Conservation (phyloP, 2,113 vertebrate genomes). For the Noctilio leporinus region DNA sequence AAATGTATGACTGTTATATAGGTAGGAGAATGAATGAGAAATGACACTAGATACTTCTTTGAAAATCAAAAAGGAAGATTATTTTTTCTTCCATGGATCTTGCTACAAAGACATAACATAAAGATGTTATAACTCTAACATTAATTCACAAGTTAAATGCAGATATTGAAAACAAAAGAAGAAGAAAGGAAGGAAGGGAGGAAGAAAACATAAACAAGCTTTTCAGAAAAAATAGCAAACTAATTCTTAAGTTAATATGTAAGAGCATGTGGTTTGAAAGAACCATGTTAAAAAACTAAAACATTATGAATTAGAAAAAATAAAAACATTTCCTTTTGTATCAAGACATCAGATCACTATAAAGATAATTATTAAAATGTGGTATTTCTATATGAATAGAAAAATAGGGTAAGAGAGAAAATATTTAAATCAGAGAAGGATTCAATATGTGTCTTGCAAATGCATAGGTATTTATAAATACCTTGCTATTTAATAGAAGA, state of each 20-base stretch:
- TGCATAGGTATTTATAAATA: background rate
- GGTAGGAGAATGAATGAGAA: background rate
- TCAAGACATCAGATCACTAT: background rate
- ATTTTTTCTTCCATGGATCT: background rate
- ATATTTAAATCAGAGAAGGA: background rate
- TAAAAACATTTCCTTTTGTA: background rate
- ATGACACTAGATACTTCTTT: background rate
- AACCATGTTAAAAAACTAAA: background rate
- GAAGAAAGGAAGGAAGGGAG: background rate
- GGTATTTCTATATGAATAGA: no score
- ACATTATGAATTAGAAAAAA: background rate
- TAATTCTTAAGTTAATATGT: background rate
- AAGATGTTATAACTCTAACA: background rate
- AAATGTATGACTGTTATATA: background rate
- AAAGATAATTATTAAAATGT: background rate
- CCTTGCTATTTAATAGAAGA: background rate
- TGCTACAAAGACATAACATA: background rate
- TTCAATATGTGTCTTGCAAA: background rate
- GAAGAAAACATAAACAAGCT: background rate
- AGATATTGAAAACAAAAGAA: background rate
- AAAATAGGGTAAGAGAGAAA: background rate
- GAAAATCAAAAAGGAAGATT: background rate
- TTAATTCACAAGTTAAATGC: background rate
- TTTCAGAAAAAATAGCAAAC: background rate
- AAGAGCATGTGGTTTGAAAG: background rate